Base-by-base conservation (phyloP, 2,797 vertebrate species). In the Myripristis murdjan region DNA sequence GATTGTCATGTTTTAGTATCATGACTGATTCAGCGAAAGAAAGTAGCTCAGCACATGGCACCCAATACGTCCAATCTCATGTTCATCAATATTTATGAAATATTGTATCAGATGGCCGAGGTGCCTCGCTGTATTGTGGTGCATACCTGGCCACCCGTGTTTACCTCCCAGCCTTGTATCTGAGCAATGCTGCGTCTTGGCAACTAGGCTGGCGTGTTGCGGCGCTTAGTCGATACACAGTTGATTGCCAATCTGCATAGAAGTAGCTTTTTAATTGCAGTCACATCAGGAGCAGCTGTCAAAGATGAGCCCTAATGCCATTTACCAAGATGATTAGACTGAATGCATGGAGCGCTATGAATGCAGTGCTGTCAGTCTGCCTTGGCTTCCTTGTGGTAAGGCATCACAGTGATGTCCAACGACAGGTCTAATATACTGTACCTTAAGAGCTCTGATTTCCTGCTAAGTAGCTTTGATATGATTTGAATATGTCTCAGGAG, bases 241-340 rank as follows among this genome's bases (percentile, higher is more conserved):
- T 46, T 46, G 43, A n/a, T 46, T 18, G 43, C 43, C n/a, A 18
- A 20, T 41, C 14, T 59, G 16, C 22, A n/a, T 53, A 22, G 23
- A 62, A 64, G 62, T 39, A 41, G 33, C 52, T 77, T 75, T 83
- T 69, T 57, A 73, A 77, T 84, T 70, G 66, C 73, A 71, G 65
- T 83, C 64, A 73, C 64, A 76, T 74, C 64, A 83, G 62, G 64
- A 76, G 70, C 75, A 73, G 79, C 70, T 81, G 79, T 75, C 53
- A 67, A 58, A 65, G 61, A 73, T 73, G 60, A 71, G 63, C 64
- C 41, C 57, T 58, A 37, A 24, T 74, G 77, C 53, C 64, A 54
- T 74, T 77, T 65, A 68, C 76, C 73, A 75, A 61, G 74, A 64
- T 69, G 77, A 74, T 84, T 56, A 82, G 24, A 76, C 44, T 6